Conservation (phyloP, 2,888 invertebrate species). For the Macrosiphum euphorbiae region DNA sequence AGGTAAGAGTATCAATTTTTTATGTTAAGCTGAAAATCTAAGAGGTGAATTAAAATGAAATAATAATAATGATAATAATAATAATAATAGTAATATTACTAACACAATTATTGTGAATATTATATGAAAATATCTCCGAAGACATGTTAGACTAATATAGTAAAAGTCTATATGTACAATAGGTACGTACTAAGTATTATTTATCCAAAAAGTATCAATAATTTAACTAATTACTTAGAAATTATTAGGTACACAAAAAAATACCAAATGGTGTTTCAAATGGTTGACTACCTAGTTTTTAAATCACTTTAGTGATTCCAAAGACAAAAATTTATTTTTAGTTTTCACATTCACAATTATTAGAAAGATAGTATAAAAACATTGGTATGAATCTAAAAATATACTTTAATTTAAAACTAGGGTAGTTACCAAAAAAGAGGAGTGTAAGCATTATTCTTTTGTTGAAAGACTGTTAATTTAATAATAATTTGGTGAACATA, state of each 20-base stretch:
- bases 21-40: background rate
- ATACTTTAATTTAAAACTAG: background rate
- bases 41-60: background rate
- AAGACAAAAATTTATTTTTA: background rate
- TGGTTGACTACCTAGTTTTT: background rate
- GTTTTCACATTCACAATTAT: background rate
- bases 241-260: background rate
- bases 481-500: conserved; percentile 11
- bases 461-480: background rate
- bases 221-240: background rate
- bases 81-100: background rate
- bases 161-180: background rate
- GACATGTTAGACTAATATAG: background rate
- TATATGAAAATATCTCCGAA: background rate
- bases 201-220: background rate
- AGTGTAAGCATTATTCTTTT: background rate
- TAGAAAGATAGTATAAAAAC: background rate
- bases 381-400: background rate
- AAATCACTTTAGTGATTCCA: background rate
- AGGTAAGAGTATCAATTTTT: background rate
- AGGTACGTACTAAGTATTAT: background rate
- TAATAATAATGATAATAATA: background rate
- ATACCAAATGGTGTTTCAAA: background rate
- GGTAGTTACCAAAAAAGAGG: background rate
- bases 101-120: background rate